Base-by-base conservation (phyloP, 2,888 invertebrate genomes). In the Eupithecia vulgata region DNA sequence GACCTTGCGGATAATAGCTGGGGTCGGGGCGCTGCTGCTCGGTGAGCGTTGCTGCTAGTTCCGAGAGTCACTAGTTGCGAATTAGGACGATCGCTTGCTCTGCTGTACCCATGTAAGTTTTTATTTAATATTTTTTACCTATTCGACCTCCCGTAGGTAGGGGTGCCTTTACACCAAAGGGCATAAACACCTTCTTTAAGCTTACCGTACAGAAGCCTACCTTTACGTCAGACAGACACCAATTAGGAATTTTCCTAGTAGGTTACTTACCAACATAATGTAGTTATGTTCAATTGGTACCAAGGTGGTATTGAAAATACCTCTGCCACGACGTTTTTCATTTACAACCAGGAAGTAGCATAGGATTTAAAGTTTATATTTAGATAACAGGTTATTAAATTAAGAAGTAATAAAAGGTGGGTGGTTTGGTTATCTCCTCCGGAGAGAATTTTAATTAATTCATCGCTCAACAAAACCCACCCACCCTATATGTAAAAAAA, bases 1-100 rank as follows among this genome's bases (percentile, higher is more conserved):
- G 94, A 94, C 94, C 94, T 94, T 94, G 94, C 87, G 86, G 89
- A 83, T 93, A 94, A 94, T 93, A 81, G 89, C 82, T 89, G 90
- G 91, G 90, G 88, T 84, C 85, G 82, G 78, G 88, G 89, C 88
- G 90, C 86, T 84, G 90, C 86, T 84, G 77, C 82, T 78, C 80
- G 83, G 78, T 81, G 74, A 81, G 77, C 81, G 85, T 88, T 90
- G 71, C 71, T 66, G 34, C 17, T 52, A 90, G 90, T 89, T 87
- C 88, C 87, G 85, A 83, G 81, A 82, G 79, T 57, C 57, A 25
- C 57, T 57, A 57, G 57, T 88, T 80, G 89, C 88, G 89, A 90
- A 89, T 89, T 89, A 86, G 84, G 79, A 81, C 81, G 68, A 81
- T 76, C 81, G 69, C 82, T 77, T 72, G 66, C 78, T 75, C 76